Evolutionary conservation across 2,888 invertebrate species (phyloP).

Genomic region (Torymus auratus): DNA sequence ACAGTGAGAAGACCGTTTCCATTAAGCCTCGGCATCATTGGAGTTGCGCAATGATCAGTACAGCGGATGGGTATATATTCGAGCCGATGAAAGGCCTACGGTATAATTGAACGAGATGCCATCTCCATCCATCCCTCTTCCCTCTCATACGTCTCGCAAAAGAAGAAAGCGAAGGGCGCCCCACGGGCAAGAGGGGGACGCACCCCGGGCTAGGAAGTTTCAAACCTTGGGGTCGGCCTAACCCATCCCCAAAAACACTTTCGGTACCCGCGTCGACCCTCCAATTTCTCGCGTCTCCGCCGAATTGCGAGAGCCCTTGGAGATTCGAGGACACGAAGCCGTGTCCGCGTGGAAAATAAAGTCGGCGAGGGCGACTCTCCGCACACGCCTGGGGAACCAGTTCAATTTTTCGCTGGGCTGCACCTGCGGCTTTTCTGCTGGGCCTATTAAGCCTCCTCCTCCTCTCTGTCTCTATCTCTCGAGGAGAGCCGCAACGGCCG

Average conservation of each 20-base stretch:
- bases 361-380: conserved; percentile 20
- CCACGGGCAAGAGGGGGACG: no score
- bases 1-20: no score
- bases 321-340: conserved; percentile 60
- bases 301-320: conserved; percentile 39
- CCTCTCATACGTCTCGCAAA: not conserved
- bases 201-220: no score
- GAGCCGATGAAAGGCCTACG: conserved; percentile 67
- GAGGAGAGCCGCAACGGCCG: conserved; percentile 7
- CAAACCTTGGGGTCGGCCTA: not conserved
- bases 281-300: not conserved
- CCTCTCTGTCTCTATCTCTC: no score
- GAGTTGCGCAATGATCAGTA: conserved; percentile 62
- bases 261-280: not conserved
- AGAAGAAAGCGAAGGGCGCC: not conserved
- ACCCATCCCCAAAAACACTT: conserved; percentile 32
- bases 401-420: conserved; percentile 70
- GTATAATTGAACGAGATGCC: conserved; percentile 65
- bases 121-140: not conserved
- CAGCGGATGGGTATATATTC: conserved; percentile 63
- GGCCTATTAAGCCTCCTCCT: conserved; percentile 41
- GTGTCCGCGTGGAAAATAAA: conserved; percentile 58
- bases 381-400: conserved; percentile 48
- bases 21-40: no score
- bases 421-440: conserved; percentile 66